phyloP scores from a whole-genome alignment of 35 echinoderm and acorn worm species.

The Hemicentrotus pulcherrimus region DNA sequence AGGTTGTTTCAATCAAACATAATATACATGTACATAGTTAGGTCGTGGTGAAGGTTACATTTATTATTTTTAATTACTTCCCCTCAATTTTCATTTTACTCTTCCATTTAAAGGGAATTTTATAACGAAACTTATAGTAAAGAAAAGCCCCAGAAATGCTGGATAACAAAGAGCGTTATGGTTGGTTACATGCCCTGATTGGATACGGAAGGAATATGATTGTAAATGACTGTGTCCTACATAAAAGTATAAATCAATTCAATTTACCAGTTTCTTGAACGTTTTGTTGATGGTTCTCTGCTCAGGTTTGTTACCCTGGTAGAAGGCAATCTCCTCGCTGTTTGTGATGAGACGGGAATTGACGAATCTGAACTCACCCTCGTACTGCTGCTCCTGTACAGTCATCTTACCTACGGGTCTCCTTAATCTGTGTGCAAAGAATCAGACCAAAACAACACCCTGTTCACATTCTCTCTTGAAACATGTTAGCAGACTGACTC shows the following conservation, averaged over 20 bases:
- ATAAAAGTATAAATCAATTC: not conserved
- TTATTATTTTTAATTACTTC: too few species aligned
- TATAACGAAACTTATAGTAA: too few species aligned
- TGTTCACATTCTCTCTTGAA: not conserved
- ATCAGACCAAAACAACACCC: not conserved
- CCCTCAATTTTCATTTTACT: too few species aligned
- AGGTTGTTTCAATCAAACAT: too few species aligned
- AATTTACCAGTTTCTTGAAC: conserved; percentile 81
- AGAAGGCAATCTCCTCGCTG: conserved; percentile 97
- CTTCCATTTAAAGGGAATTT: too few species aligned
- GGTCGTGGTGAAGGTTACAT: too few species aligned
- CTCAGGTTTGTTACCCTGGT: conserved; percentile 94
- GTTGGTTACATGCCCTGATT: too few species aligned
- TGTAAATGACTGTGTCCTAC: too few species aligned
- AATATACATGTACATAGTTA: too few species aligned
- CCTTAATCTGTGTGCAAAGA: conserved; percentile 58
- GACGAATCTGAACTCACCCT: conserved; percentile 93
- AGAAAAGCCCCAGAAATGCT: too few species aligned
- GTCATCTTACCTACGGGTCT: conserved; percentile 92
- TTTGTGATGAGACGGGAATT: conserved; percentile 98
- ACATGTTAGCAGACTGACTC: not conserved
- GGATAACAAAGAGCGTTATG: too few species aligned
- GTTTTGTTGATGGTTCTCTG: conserved; percentile 73
- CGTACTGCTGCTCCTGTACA: conserved; percentile 87
- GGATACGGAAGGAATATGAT: too few species aligned